These are phyloP conservation scores for Digitonthophagus gazella DNA, from an alignment of 2,888 invertebrate species.

Conservation along the genomic window DNA sequence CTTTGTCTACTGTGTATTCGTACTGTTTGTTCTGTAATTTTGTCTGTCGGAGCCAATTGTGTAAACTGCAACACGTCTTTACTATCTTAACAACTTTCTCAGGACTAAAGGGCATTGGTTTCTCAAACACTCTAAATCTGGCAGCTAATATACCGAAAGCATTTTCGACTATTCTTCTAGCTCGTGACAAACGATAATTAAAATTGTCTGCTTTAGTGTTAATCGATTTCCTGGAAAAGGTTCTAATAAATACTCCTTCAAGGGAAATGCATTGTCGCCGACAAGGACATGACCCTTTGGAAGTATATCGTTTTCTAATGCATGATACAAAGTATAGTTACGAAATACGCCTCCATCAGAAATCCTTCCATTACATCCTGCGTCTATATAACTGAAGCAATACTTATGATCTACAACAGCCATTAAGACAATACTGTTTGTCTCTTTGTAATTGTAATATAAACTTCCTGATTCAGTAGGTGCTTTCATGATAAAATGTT, in stretches of 20 bases:
- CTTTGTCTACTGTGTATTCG: no score
- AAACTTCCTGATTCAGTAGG: constrained; percentile 32
- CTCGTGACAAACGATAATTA: constrained; percentile 11
- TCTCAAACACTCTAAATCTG: constrained; percentile 32
- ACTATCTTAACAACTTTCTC: constrained; percentile 30
- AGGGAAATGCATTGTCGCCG: neutral
- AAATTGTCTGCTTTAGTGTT: constrained; percentile 17
- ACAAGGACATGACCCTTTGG: constrained; percentile 11
- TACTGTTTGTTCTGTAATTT: no score
- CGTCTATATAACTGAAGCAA: constrained; percentile 36
- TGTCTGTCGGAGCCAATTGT: no score
- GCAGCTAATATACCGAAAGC: constrained; percentile 32
- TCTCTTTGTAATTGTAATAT: constrained; percentile 38
- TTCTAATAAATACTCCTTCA: constrained; percentile 8
- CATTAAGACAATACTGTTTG: constrained; percentile 36
- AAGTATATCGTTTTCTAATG: constrained; percentile 18
- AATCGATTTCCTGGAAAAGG: constrained; percentile 18
- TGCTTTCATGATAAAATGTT: constrained; percentile 36
- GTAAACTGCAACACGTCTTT: constrained; percentile 27
- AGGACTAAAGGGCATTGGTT: constrained; percentile 30
- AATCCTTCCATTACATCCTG: constrained; percentile 35
- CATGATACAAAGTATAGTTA: constrained; percentile 29
- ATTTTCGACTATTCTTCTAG: constrained; percentile 22
- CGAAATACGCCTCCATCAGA: constrained; percentile 36
- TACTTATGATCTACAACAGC: constrained; percentile 38